Conservation (phyloP, 1,140 invertebrate species). For the Ips nitidus region DNA sequence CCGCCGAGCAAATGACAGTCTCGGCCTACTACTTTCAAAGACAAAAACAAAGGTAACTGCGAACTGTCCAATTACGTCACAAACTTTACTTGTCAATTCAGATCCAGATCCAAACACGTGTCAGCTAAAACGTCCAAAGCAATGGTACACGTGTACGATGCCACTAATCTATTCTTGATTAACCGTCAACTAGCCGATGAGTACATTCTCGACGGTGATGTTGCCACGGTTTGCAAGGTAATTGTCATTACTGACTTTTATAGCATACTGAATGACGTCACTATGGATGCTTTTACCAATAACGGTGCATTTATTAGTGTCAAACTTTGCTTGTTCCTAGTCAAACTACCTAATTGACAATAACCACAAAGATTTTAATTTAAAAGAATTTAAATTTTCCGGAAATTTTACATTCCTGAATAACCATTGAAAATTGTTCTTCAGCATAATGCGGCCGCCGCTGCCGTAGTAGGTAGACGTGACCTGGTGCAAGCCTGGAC, state of each 20-base stretch:
- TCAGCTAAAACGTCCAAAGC: conserved; percentile 50
- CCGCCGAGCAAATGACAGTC: conserved; percentile 59
- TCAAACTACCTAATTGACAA: too few relatives aligned
- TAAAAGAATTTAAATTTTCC: too few relatives aligned
- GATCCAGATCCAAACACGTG: conserved; percentile 37
- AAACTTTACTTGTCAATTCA: not conserved
- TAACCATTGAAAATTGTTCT: too few relatives aligned
- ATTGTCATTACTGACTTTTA: not conserved
- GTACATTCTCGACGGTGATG: conserved; percentile 71
- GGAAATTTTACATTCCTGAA: too few relatives aligned
- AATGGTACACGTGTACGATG: conserved; percentile 79
- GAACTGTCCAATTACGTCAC: not conserved
- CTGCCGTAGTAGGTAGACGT: conserved; percentile 69
- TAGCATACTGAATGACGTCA: too few relatives aligned
- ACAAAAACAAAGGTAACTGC: conserved; percentile 37
- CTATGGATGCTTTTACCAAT: not conserved
- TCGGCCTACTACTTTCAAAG: conserved; percentile 79
- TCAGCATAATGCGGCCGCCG: conserved; percentile 73
- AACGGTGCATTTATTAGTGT: too few relatives aligned
- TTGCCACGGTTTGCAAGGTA: conserved; percentile 69
- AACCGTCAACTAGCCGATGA: conserved; percentile 78
- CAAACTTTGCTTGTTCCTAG: too few relatives aligned
- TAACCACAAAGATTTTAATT: too few relatives aligned
- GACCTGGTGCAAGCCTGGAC: conserved; percentile 88
- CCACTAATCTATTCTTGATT: conserved; percentile 73